A percentile compares a stretch with the other conserved stretches of the same genome.
These are phyloP conservation scores for Onychomys torridus DNA, from an alignment of 2,797 vertebrate genomes.

Conservation along the genomic window DNA sequence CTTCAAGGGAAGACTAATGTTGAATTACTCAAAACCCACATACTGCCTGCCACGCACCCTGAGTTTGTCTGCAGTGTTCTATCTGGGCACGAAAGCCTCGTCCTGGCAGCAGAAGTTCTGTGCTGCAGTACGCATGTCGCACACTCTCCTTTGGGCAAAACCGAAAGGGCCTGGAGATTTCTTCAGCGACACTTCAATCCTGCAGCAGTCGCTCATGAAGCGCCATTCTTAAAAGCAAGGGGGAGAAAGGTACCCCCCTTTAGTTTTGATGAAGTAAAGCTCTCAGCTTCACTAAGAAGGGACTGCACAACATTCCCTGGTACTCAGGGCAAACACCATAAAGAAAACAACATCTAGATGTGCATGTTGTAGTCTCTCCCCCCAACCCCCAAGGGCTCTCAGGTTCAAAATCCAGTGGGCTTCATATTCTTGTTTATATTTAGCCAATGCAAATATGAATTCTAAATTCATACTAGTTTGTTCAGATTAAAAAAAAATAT, in stretches of 20 bases:
- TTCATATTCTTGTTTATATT: background rate
- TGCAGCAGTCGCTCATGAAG: background rate
- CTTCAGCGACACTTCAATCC: conserved; percentile 1
- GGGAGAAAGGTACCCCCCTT: background rate
- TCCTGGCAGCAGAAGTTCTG: background rate
- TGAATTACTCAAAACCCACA: conserved; percentile 17
- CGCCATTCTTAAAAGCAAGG: conserved; percentile 68
- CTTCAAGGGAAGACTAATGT: background rate
- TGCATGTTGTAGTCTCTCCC: background rate
- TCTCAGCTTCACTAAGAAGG: conserved; percentile 22
- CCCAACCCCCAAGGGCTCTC: background rate
- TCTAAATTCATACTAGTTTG: conserved; percentile 32
- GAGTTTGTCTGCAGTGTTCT: background rate
- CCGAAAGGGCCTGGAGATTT: conserved; percentile 27
- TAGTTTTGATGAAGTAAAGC: conserved; percentile 60
- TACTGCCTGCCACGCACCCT: background rate
- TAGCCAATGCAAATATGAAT: background rate
- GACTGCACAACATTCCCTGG: conserved; percentile 7
- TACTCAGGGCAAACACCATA: background rate
- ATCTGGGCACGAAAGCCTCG: background rate
- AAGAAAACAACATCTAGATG: background rate
- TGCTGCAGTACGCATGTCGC: background rate
- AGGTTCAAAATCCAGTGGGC: background rate
- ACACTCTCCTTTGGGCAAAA: background rate
- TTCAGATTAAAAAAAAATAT: conserved; percentile 43